phyloP scores from a whole-genome alignment of 2,797 vertebrate species.

The Onychomys arenicola region DNA sequence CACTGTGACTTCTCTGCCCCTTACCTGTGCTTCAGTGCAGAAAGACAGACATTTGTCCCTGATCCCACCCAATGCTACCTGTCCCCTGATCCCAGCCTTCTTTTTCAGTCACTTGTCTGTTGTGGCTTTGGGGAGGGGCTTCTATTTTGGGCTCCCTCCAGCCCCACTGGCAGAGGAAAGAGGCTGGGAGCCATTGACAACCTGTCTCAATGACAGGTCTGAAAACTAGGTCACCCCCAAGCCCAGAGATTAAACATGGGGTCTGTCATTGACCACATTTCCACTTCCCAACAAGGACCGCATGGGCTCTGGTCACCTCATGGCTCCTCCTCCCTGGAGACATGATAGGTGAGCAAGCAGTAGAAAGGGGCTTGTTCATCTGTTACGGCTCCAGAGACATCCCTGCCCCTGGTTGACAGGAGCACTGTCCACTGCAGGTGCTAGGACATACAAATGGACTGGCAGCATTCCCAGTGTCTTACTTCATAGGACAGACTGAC shows the following conservation, averaged over 20 bases:
- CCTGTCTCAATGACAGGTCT: background rate
- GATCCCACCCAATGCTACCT: background rate
- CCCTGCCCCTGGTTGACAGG: background rate
- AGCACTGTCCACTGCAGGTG: accelerated
- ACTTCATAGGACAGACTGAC: background rate
- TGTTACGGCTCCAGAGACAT: accelerated
- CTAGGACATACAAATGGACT: background rate
- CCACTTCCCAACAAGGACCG: accelerated
- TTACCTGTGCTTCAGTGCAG: background rate
- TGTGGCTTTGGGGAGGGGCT: background rate
- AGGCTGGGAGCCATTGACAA: background rate
- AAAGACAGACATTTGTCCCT: background rate
- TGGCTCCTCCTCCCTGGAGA: background rate
- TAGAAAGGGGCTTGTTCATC: background rate
- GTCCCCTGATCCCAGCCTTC: background rate
- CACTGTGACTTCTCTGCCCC: background rate
- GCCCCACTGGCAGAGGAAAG: slow-evolving; percentile 12
- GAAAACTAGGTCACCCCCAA: slow-evolving; percentile 54
- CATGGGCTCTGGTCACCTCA: background rate
- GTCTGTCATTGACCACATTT: background rate
- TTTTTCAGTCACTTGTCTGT: slow-evolving; percentile 18
- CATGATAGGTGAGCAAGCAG: background rate
- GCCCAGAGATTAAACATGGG: background rate
- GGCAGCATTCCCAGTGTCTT: accelerated
- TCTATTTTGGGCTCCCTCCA: slow-evolving; percentile 68